Conservation (phyloP, 2,888 invertebrate genomes). For the Aporophyla lueneburgensis region DNA sequence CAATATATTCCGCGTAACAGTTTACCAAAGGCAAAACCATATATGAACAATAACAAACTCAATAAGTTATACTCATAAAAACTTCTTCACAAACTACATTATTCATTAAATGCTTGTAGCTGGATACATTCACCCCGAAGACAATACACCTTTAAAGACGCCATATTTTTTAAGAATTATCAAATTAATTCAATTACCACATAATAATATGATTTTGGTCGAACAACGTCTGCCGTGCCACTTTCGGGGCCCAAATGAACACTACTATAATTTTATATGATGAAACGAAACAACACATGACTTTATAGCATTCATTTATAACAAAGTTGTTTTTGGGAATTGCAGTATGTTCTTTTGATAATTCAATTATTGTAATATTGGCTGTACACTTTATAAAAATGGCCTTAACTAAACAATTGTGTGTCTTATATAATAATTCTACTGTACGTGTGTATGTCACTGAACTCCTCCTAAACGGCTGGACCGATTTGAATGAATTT, state of each 20-base stretch:
- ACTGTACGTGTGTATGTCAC: too few relatives aligned
- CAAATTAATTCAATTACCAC: slow-evolving; percentile 65
- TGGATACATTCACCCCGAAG: slow-evolving; percentile 51
- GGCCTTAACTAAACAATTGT: background rate
- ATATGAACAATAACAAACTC: slow-evolving; percentile 46
- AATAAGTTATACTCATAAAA: slow-evolving; percentile 53
- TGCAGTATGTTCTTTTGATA: slow-evolving; percentile 2
- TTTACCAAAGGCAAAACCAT: slow-evolving; percentile 29
- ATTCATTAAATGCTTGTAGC: slow-evolving; percentile 56
- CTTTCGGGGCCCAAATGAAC: slow-evolving; percentile 40
- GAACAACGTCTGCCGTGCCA: slow-evolving; percentile 33
- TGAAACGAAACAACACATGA: slow-evolving; percentile 53
- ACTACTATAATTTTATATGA: slow-evolving; percentile 63
- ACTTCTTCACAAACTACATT: slow-evolving; percentile 49
- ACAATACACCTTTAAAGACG: slow-evolving; percentile 59
- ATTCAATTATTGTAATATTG: slow-evolving; percentile 14
- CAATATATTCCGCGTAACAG: background rate
- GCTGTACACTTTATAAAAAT: background rate
- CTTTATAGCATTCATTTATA: slow-evolving; percentile 48
- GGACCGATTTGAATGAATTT: too few relatives aligned
- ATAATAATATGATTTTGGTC: slow-evolving; percentile 63
- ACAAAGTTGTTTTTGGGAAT: slow-evolving; percentile 29
- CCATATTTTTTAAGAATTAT: slow-evolving; percentile 65
- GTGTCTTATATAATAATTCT: too few relatives aligned
- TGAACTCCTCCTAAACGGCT: too few relatives aligned